These are phyloP conservation scores for Dysidea cf. avara DNA, from an alignment of 37 sponge, comb jelly and placozoan species.

Conservation along the genomic window DNA sequence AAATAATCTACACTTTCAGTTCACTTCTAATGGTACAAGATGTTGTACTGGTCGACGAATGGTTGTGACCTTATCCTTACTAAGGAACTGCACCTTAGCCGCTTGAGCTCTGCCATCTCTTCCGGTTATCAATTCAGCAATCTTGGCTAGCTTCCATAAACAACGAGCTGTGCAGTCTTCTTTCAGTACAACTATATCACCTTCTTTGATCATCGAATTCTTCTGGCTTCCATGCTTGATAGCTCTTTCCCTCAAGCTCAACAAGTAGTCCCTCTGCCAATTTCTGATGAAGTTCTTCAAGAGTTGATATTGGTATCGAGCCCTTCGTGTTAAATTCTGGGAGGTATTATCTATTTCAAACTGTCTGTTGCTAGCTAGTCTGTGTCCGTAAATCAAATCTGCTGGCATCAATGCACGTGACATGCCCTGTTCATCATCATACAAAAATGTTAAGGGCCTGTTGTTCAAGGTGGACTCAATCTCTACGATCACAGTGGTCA, in stretches of 20 bases:
- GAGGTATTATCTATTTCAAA: too few species aligned
- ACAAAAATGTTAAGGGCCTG: background rate
- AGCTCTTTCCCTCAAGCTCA: too few species aligned
- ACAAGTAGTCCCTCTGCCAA: too few species aligned
- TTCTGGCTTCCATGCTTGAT: too few species aligned
- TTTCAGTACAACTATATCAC: background rate
- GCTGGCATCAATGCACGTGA: background rate
- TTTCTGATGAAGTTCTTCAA: too few species aligned
- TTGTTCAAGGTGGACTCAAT: background rate
- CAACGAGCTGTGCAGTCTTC: background rate
- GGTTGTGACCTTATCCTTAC: background rate
- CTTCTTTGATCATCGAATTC: background rate
- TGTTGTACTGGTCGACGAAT: background rate
- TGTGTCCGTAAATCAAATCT: background rate
- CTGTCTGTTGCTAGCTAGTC: background rate
- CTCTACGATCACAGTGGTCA: background rate
- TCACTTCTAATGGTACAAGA: background rate
- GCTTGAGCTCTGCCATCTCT: background rate
- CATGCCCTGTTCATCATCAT: background rate
- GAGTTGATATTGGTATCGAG: too few species aligned
- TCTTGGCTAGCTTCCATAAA: constrained; percentile 1
- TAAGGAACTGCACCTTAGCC: background rate
- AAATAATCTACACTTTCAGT: too few species aligned
- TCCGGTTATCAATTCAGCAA: background rate
- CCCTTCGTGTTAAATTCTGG: too few species aligned